phyloP scores from a whole-genome alignment of 2,797 vertebrate species.

The Sarcophilus harrisii region DNA sequence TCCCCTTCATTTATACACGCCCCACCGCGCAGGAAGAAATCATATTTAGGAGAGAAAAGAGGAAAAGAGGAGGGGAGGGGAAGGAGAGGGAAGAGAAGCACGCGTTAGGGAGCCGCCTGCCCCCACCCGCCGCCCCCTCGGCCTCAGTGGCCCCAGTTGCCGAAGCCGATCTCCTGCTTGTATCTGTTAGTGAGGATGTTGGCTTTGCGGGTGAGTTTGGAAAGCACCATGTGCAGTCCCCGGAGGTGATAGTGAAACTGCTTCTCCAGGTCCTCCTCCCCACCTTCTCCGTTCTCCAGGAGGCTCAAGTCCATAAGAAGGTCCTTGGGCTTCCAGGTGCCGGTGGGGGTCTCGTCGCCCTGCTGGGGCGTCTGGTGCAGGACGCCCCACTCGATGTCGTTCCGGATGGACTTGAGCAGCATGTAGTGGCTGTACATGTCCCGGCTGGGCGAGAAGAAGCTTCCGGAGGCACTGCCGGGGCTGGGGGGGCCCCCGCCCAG shows the following conservation, averaged over 20 bases:
- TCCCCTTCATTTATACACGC: conserved; percentile 14
- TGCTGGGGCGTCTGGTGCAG: conserved; percentile 86
- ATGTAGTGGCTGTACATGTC: conserved; percentile 98
- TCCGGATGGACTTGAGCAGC: conserved; percentile 96
- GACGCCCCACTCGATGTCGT: conserved; percentile 97
- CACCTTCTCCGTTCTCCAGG: conserved; percentile 85
- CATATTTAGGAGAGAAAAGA: conserved; percentile 70
- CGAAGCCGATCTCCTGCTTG: conserved; percentile 95
- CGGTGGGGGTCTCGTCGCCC: conserved; percentile 84
- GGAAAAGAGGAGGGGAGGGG: conserved; percentile 31
- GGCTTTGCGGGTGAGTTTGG: conserved; percentile 93
- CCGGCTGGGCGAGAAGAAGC: conserved; percentile 86
- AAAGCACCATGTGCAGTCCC: conserved; percentile 92
- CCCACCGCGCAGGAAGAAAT: conserved; percentile 73
- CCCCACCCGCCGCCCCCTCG: not conserved
- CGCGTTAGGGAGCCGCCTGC: not conserved
- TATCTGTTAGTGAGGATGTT: conserved; percentile 94
- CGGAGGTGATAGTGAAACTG: conserved; percentile 93
- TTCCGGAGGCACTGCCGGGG: conserved; percentile 77
- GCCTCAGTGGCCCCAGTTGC: conserved; percentile 91
- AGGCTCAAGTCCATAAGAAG: conserved; percentile 84
- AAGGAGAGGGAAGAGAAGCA: conserved; percentile 42
- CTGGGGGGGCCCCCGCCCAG: conserved; percentile 63
- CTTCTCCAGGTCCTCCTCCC: conserved; percentile 92
- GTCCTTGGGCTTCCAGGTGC: conserved; percentile 80